These are phyloP conservation scores for Varroa destructor DNA, from an alignment of 1,140 invertebrate species.

Conservation along the genomic window DNA sequence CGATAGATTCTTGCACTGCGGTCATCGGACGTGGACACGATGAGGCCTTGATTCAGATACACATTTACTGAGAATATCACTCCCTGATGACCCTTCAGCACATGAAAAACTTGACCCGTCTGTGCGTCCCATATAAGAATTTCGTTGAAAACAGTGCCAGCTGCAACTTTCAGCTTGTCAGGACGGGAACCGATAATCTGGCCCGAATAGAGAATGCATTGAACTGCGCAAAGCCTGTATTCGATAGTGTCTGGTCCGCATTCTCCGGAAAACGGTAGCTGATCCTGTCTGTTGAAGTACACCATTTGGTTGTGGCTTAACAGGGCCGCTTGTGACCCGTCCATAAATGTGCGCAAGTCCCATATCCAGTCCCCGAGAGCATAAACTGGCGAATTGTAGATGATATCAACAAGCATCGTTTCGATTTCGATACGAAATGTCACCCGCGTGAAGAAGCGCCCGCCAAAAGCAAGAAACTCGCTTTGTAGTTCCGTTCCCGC, in stretches of 20 bases:
- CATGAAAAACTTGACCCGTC: background rate
- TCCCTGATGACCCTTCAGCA: constrained; percentile 8
- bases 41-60: background rate
- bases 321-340: background rate
- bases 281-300: background rate
- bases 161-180: background rate
- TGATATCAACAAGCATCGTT: background rate
- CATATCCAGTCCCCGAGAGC: constrained; percentile 20
- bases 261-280: background rate
- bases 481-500: background rate
- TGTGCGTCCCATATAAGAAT: background rate
- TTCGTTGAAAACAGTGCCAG: constrained; percentile 15
- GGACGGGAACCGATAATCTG: background rate
- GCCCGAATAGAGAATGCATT: constrained; percentile 3
- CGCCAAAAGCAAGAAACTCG: background rate
- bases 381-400: background rate
- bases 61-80: constrained; percentile 11
- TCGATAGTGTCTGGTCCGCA: too few species aligned
- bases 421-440: background rate
- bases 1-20: constrained; percentile 10
- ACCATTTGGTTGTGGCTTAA: constrained; percentile 12
- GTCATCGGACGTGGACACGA: constrained; percentile 19
- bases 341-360: background rate
- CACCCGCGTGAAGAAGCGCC: constrained; percentile 2
- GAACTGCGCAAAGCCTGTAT: background rate